These are phyloP conservation scores for Hoplostethus mediterraneus DNA, from an alignment of 2,797 vertebrate species.

Conservation along the genomic window DNA sequence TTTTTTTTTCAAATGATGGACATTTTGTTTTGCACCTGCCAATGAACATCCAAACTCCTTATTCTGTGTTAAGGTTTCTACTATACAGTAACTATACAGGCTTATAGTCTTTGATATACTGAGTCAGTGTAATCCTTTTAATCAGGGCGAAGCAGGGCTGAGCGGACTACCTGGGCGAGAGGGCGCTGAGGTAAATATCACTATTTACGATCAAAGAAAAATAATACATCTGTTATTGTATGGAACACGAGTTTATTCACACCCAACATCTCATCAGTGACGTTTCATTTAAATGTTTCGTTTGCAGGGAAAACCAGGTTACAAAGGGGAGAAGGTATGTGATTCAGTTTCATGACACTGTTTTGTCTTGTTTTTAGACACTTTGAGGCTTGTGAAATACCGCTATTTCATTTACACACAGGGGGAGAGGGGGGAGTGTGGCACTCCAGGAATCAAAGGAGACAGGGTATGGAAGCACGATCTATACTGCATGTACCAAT, in stretches of 20 bases:
- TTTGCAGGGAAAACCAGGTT: slow-evolving; percentile 90
- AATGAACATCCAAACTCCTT: not conserved
- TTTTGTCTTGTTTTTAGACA: slow-evolving; percentile 8
- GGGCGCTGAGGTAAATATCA: slow-evolving; percentile 86
- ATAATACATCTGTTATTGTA: slow-evolving; percentile 3
- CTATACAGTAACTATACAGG: not conserved
- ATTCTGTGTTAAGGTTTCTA: not conserved
- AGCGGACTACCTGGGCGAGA: slow-evolving; percentile 90
- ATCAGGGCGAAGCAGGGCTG: slow-evolving; percentile 89
- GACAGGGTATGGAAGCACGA: slow-evolving; percentile 84
- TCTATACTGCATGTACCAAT: not conserved
- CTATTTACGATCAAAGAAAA: slow-evolving; percentile 9
- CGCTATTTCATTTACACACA: slow-evolving; percentile 59
- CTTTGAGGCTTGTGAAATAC: not conserved
- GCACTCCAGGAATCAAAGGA: slow-evolving; percentile 93
- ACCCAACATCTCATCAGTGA: not conserved
- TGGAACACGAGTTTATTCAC: slow-evolving; percentile 2
- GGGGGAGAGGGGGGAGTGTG: slow-evolving; percentile 94
- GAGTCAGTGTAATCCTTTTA: slow-evolving; percentile 21
- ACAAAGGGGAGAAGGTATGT: slow-evolving; percentile 92
- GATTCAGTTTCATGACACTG: not conserved
- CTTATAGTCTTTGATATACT: slow-evolving; percentile 7
- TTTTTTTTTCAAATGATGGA: too few species aligned
- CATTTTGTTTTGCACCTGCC: too few species aligned
- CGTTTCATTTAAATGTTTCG: slow-evolving; percentile 12